Conservation (phyloP, 2,797 vertebrate genomes). For the Enteromius paludinosus region DNA sequence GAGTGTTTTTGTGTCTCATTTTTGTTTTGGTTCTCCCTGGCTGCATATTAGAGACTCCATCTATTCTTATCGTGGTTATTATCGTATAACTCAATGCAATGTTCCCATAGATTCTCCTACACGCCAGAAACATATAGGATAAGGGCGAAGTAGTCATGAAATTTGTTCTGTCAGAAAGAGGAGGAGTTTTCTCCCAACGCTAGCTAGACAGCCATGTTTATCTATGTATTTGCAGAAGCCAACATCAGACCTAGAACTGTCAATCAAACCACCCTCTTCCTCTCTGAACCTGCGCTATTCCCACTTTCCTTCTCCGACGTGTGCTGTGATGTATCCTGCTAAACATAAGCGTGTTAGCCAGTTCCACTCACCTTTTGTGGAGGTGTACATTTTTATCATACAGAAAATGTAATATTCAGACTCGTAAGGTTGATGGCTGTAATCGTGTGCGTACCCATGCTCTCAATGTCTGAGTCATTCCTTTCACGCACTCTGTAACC, state of each 20-base stretch:
- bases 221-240: slow-evolving; percentile 61
- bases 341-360: slow-evolving; percentile 7
- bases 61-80: not conserved
- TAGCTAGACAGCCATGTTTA: slow-evolving; percentile 33
- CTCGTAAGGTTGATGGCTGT: not conserved
- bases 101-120: not conserved
- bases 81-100: not conserved
- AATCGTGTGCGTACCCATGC: not conserved
- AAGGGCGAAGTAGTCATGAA: slow-evolving; percentile 2
- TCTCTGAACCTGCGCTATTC: slow-evolving; percentile 51
- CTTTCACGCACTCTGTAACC: not conserved
- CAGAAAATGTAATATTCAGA: not conserved
- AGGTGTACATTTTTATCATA: slow-evolving; percentile 2
- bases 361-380: slow-evolving; percentile 18
- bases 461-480: not conserved
- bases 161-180: slow-evolving; percentile 5
- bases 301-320: slow-evolving; percentile 53
- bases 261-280: slow-evolving; percentile 63
- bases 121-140: not conserved
- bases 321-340: slow-evolving; percentile 30
- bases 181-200: slow-evolving; percentile 20
- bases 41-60: slow-evolving; percentile 17
- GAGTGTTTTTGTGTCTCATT: not conserved
- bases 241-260: slow-evolving; percentile 75
- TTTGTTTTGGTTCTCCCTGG: not conserved